phyloP scores from a whole-genome alignment of 2,113 vertebrate species.

The Paramormyrops kingsleyae region DNA sequence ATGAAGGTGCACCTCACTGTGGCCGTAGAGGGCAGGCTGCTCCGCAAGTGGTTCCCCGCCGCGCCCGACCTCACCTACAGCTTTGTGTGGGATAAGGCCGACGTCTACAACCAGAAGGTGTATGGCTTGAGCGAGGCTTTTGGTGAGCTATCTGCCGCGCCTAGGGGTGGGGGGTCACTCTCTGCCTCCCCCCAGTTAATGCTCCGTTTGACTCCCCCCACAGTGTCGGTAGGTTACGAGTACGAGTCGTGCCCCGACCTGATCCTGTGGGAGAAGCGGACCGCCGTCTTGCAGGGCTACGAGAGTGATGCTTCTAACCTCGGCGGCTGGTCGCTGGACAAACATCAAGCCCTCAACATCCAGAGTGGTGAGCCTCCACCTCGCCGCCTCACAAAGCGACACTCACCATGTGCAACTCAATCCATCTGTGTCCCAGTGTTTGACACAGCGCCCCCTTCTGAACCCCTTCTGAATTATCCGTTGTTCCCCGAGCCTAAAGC shows the following conservation, averaged over 20 bases:
- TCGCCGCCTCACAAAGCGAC: not conserved
- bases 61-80: slow-evolving; percentile 83
- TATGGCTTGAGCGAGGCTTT: slow-evolving; percentile 91
- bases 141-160: slow-evolving; percentile 58
- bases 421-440: not conserved
- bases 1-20: slow-evolving; percentile 99
- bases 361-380: slow-evolving; percentile 76
- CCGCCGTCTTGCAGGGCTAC: slow-evolving; percentile 86
- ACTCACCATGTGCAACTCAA: not conserved
- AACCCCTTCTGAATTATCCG: not conserved
- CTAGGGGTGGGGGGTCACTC: not conserved
- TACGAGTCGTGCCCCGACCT: slow-evolving; percentile 96
- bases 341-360: slow-evolving; percentile 92
- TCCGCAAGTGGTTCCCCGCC: slow-evolving; percentile 92
- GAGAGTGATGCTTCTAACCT: slow-evolving; percentile 89
- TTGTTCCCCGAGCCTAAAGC: not conserved
- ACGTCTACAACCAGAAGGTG: slow-evolving; percentile 97
- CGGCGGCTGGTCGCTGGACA: slow-evolving; percentile 90
- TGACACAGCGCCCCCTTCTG: not conserved
- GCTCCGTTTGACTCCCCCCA: not conserved
- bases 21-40: slow-evolving; percentile 89
- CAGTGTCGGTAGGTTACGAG: slow-evolving; percentile 94
- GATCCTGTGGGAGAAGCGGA: slow-evolving; percentile 96
- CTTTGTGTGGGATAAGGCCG: slow-evolving; percentile 96
- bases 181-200: not conserved